Evolutionary conservation across 2,113 vertebrate genomes (phyloP).

Genomic region (Dicrurus megarhynchus): DNA sequence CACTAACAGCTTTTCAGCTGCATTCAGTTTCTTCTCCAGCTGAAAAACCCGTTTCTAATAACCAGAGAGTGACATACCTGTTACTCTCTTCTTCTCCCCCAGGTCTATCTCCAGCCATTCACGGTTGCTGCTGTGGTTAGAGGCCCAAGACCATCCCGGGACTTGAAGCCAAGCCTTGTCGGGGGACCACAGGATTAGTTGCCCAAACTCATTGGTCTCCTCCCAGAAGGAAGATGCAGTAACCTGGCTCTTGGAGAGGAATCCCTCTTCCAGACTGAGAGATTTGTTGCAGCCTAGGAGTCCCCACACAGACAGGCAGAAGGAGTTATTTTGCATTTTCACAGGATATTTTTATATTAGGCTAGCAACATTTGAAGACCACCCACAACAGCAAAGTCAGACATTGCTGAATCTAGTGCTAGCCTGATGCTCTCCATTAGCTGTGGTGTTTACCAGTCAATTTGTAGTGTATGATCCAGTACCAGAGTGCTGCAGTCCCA

Average conservation of each 20-base stretch:
- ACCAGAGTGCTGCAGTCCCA: background rate
- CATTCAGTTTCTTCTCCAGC: background rate
- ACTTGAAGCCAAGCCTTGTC: constrained; percentile 64
- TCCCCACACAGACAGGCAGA: constrained; percentile 13
- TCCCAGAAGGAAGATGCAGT: constrained; percentile 76
- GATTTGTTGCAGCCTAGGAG: constrained; percentile 77
- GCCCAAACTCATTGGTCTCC: constrained; percentile 60
- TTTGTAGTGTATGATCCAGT: background rate
- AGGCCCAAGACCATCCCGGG: constrained; percentile 68
- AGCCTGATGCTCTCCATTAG: constrained; percentile 23
- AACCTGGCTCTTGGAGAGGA: constrained; percentile 58
- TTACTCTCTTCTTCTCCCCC: constrained; percentile 83
- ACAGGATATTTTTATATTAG: constrained; percentile 50
- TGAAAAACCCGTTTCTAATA: background rate
- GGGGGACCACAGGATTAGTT: constrained; percentile 67
- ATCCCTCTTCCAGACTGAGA: constrained; percentile 62
- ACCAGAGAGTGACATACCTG: constrained; percentile 61
- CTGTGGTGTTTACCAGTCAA: constrained; percentile 6
- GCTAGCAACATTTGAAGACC: constrained; percentile 47
- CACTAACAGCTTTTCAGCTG: background rate
- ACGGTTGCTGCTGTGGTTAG: constrained; percentile 59
- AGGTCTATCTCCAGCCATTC: constrained; percentile 83
- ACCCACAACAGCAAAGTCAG: constrained; percentile 44
- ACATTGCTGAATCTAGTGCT: constrained; percentile 17
- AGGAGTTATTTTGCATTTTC: constrained; percentile 37